Evolutionary conservation across 2,113 vertebrate species (phyloP).

Genomic region (Otus sunia): DNA sequence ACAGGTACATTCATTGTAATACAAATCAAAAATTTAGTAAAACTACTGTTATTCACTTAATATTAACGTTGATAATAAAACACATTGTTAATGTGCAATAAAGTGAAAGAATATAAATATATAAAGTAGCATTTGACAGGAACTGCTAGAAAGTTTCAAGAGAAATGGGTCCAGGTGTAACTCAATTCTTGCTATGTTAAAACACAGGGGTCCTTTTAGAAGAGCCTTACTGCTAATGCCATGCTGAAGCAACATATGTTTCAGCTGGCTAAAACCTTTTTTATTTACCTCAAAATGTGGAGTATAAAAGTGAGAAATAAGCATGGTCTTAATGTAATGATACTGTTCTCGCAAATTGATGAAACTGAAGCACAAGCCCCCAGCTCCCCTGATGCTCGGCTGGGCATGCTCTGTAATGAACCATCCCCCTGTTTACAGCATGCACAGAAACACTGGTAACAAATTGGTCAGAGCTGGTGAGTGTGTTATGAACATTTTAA

Average conservation of each 20-base stretch:
- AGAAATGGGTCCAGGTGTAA: background rate
- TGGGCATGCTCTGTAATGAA: background rate
- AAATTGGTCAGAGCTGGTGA: background rate
- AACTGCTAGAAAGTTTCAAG: background rate
- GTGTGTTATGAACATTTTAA: accelerated
- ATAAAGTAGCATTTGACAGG: background rate
- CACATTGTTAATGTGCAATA: background rate
- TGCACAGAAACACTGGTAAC: background rate
- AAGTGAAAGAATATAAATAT: background rate
- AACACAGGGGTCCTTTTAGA: background rate
- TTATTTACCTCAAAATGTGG: background rate
- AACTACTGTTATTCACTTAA: background rate
- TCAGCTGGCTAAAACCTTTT: background rate
- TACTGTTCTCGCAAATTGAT: background rate
- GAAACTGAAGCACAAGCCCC: background rate
- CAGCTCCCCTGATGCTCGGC: accelerated
- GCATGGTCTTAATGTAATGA: background rate
- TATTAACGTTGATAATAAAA: background rate
- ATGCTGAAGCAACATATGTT: background rate
- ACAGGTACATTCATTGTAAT: background rate
- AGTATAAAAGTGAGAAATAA: background rate
- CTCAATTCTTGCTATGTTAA: background rate
- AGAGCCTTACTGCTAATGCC: background rate
- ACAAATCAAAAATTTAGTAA: background rate
- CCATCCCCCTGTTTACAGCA: background rate